phyloP scores from a whole-genome alignment of 2,888 invertebrate genomes.

The Caenorhabditis sp. region DNA sequence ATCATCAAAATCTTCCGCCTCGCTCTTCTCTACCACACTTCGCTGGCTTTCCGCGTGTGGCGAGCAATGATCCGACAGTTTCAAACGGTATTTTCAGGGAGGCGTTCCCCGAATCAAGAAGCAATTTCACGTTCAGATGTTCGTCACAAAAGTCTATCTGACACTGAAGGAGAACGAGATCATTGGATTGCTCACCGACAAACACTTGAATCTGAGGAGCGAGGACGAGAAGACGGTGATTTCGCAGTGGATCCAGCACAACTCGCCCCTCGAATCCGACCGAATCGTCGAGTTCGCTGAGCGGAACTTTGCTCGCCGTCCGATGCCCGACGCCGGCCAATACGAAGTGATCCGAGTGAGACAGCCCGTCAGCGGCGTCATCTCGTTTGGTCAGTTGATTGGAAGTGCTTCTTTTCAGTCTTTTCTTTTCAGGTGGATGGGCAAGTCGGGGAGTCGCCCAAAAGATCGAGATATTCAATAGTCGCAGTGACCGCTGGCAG shows the following conservation, averaged over 20 bases:
- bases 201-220: conserved; percentile 36
- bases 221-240: conserved; percentile 38
- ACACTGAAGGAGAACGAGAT: conserved; percentile 44
- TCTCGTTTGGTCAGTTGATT: conserved; percentile 36
- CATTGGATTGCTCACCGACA: conserved; percentile 47
- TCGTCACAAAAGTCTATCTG: conserved; percentile 36
- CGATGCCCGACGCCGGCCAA: conserved; percentile 30
- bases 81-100: conserved; percentile 33
- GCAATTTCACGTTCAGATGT: conserved; percentile 25
- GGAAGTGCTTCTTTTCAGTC: background rate
- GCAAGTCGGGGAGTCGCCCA: conserved; percentile 43
- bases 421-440: conserved; percentile 59
- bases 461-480: conserved; percentile 57
- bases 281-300: conserved; percentile 26
- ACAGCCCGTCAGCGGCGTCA: conserved; percentile 34
- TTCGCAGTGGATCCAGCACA: conserved; percentile 40
- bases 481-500: conserved; percentile 50
- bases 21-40: conserved; percentile 32
- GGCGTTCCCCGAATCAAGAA: background rate
- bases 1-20: conserved; percentile 47
- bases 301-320: conserved; percentile 24
- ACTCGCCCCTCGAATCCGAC: conserved; percentile 26
- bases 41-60: conserved; percentile 49
- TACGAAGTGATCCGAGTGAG: conserved; percentile 52
- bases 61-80: conserved; percentile 37